These are phyloP conservation scores for Marcusenius ussheri DNA, from an alignment of 2,113 vertebrate species.

Conservation along the genomic window DNA sequence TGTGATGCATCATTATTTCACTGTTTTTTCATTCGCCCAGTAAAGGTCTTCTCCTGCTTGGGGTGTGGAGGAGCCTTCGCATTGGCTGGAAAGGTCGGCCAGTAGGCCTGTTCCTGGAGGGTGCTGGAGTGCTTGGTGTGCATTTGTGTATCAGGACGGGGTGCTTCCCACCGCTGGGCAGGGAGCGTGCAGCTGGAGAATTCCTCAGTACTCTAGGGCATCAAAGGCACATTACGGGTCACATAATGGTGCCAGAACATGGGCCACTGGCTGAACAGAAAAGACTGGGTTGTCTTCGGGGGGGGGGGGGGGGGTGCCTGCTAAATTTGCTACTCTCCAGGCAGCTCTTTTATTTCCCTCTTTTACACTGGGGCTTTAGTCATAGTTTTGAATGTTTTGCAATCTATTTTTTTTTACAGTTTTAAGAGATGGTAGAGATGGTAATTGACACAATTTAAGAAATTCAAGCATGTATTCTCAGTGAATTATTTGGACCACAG, in stretches of 20 bases:
- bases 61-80: constrained; percentile 13
- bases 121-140: background rate
- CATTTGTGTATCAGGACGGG: background rate
- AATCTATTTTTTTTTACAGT: background rate
- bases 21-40: background rate
- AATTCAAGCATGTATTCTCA: background rate
- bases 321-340: background rate
- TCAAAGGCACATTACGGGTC: constrained; percentile 30
- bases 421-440: background rate
- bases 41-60: constrained; percentile 19
- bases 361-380: background rate
- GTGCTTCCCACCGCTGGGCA: background rate
- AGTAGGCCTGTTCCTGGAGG: constrained; percentile 15
- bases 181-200: background rate
- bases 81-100: constrained; percentile 13
- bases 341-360: background rate
- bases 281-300: background rate
- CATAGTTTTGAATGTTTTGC: background rate
- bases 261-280: constrained; percentile 1
- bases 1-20: background rate
- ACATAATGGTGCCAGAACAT: constrained; percentile 20
- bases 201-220: constrained; percentile 18
- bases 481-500: background rate
- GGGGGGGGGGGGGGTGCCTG: background rate
- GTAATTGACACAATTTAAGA: background rate